Evolutionary conservation across 2,797 vertebrate genomes (phyloP), one percentile per base, ranked within the genome.

Genomic region (Melopsittacus undulatus): DNA sequence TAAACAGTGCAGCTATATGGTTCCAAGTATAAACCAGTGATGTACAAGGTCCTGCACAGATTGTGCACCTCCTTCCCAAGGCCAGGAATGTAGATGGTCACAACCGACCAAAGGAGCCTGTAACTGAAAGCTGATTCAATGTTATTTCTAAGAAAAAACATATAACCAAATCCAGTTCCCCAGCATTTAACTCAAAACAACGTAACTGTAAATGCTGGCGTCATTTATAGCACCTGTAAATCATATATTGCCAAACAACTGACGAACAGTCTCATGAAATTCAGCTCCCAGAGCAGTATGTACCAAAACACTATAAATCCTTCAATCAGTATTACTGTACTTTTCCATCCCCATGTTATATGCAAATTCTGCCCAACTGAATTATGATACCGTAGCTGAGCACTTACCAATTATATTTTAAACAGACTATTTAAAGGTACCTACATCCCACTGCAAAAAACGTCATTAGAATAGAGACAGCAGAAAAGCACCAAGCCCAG

Each of bases 361-460:
- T 48, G 85, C 59, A 78, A 69, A 90, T 94, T 68, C 40, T 45
- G 38, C 1, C 7, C 78, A 93, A 72, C 13, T 76, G 68, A 85
- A 87, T 80, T 72, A 66, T 0, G 17, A 49, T 32, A 32, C 26
- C 17, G 66, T 21, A 90, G 89, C 79, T 38, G 63, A 94, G 49
- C 69, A 13, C 63, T 88, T 57, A 61, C 62, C 66, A 64, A 88
- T 78, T 67, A 59, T 51, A 83, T 57, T 95, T 92, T 76, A 66
- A 90, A 90, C 42, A 59, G 63, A 51, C 73, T 94, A 85, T 86
- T 89, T 92, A 86, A 90, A 92, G 74, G 36, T 72, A 32, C 43
- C 76, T 73, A 76, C 78, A 84, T 34, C 69, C 69, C 75, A 83
- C 54, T 56, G 56, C 67, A 81, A 64, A 74, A 75, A 75, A 66